Percentiles rank a stretch among this genome's conserved stretches.
These are phyloP conservation scores for Pseudomyrmex pallidus DNA, from an alignment of 1,140 invertebrate genomes.

Conservation along the genomic window DNA sequence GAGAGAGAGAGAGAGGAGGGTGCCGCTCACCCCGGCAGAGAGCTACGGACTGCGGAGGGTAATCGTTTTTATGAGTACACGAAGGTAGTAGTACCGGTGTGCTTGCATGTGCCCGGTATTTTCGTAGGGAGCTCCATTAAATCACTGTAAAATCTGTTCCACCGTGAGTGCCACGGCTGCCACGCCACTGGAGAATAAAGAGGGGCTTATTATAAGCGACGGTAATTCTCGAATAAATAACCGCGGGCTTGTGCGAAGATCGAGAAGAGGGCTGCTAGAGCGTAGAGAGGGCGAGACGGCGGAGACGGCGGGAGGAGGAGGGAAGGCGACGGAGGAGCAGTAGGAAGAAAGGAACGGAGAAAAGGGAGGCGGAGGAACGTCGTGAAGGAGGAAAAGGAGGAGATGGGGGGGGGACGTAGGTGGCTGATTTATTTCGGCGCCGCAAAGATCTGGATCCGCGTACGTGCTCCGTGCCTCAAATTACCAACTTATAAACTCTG, in stretches of 20 bases:
- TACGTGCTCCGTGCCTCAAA: constrained; percentile 85
- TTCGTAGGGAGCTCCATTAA: constrained; percentile 82
- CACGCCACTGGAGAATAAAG: constrained; percentile 82
- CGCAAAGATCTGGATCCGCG: constrained; percentile 84
- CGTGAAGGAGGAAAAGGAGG: constrained; percentile 67
- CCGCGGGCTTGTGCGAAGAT: constrained; percentile 77
- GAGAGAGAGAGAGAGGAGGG: too few species aligned
- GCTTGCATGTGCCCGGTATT: constrained; percentile 71
- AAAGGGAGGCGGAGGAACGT: constrained; percentile 66
- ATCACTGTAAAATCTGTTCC: constrained; percentile 85
- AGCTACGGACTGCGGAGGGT: constrained; percentile 38
- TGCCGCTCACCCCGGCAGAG: too few species aligned
- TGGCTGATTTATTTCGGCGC: constrained; percentile 84
- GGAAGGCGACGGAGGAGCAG: neutral
- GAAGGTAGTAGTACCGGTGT: constrained; percentile 31
- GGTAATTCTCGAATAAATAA: constrained; percentile 86
- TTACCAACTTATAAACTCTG: constrained; percentile 85
- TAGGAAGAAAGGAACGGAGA: constrained; percentile 54
- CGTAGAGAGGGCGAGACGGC: constrained; percentile 47
- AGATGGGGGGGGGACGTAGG: constrained; percentile 76
- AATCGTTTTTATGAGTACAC: constrained; percentile 62
- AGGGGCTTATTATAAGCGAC: constrained; percentile 85
- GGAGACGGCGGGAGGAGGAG: constrained; percentile 18
- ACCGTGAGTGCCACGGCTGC: constrained; percentile 74
- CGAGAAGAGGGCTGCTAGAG: constrained; percentile 61